A percentile compares a stretch with the other conserved stretches of the same genome.
Conservation (phyloP, 2,888 invertebrate species). For the Boloria selene region DNA sequence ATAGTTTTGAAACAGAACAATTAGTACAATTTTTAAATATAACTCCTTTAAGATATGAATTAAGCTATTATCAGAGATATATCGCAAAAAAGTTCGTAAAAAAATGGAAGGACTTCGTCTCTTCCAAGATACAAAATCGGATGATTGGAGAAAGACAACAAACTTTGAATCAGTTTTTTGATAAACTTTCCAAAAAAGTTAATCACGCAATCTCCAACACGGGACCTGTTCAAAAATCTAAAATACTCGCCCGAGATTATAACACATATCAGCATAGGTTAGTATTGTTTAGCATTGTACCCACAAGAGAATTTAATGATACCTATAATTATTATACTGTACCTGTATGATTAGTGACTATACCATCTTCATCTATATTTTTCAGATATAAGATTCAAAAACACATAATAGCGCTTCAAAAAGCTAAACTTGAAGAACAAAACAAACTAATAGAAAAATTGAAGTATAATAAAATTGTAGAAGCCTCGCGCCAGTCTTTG, state of each 20-base stretch:
- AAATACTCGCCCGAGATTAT: conserved; percentile 59
- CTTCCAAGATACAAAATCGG: conserved; percentile 52
- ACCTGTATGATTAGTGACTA: no score
- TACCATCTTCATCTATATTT: conserved; percentile 27
- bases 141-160: conserved; percentile 57
- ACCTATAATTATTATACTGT: no score
- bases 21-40: conserved; percentile 53
- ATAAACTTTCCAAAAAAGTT: conserved; percentile 68
- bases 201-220: conserved; percentile 45
- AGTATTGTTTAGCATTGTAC: no score
- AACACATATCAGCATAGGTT: conserved; percentile 74
- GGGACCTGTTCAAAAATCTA: conserved; percentile 55
- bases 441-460: conserved; percentile 88
- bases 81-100: conserved; percentile 58
- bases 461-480: conserved; percentile 85
- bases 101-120: conserved; percentile 64
- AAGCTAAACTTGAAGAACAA: conserved; percentile 86
- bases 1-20: conserved; percentile 28
- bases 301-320: no score
- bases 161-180: conserved; percentile 64
- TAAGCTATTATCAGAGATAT: conserved; percentile 49
- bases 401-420: conserved; percentile 87
- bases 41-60: conserved; percentile 53
- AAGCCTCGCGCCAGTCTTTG: conserved; percentile 83
- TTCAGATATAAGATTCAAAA: conserved; percentile 86